phyloP scores from a whole-genome alignment of 2,113 vertebrate genomes.

The Pluvianellus socialis region DNA sequence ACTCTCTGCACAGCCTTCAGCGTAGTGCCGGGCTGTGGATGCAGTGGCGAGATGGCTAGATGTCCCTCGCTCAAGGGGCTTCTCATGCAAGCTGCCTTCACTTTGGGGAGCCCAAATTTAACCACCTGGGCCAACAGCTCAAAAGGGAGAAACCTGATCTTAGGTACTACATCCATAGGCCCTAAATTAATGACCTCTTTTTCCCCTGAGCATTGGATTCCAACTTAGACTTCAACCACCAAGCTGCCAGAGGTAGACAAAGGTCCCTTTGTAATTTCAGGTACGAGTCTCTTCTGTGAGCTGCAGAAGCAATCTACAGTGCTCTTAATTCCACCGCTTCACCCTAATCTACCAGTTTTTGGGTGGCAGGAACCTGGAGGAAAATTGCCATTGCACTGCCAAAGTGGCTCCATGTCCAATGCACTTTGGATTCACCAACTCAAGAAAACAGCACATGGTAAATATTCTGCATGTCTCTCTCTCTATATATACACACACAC shows the following conservation, averaged over 20 bases:
- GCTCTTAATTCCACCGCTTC: background rate
- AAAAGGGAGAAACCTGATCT: background rate
- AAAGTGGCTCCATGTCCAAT: background rate
- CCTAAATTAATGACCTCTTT: background rate
- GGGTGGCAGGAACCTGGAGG: background rate
- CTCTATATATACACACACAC: too few relatives aligned
- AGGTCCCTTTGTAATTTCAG: background rate
- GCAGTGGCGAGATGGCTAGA: background rate
- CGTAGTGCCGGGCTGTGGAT: rapidly evolving
- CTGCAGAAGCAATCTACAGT: background rate
- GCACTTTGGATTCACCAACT: background rate
- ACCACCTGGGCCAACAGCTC: background rate
- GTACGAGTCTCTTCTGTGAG: background rate
- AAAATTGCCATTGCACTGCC: background rate
- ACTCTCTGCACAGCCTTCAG: background rate
- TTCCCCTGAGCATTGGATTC: background rate
- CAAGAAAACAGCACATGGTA: background rate
- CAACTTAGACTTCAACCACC: background rate
- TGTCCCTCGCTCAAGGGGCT: background rate
- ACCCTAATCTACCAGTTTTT: background rate
- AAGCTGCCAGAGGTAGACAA: background rate
- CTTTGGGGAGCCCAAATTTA: background rate
- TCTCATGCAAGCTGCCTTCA: background rate
- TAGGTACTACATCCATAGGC: background rate
- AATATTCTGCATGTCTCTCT: rapidly evolving